Base-by-base conservation (phyloP, 1,140 invertebrate species). In the Anthonomus grandis region DNA sequence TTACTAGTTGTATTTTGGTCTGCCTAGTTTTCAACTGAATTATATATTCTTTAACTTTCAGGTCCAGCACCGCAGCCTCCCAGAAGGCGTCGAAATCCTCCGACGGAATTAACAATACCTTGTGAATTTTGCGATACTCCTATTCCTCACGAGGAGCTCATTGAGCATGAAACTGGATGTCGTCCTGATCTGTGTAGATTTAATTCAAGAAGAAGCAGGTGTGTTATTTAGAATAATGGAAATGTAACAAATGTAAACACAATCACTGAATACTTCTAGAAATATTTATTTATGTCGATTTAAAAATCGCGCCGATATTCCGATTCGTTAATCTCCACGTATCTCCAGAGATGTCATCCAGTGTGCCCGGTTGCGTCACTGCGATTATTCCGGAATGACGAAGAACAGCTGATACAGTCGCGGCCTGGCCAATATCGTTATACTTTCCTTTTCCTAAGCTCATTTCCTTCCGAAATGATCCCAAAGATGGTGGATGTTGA, bases 51-150 rank as follows among this genome's bases (percentile, higher is more conserved):
- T 45, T 13, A 3, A 4, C 21, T 19, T 48, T 10, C 37, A 65
- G 62, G 64, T 52, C 62, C 62, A 8, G 68, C 70, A 5, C 68
- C 63, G 1, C 67, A 64, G 44, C 66, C 66, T 15, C 69, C 67
- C 15, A 45, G 57, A 23, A 48, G 66, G 44, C 58, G 66, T 5
- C 62, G 60, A 4, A 71, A 73, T 52, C 71, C 71, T 18, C 71
- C 71, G 0, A 71, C 70, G 0, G 69, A 70, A 57, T 36, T 72
- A n/a, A 48, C 63, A 2, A 70, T 73, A 27, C 68, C 70, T 5
- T 73, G 70, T 38, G 70, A 72, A 45, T 71, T 72, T 36, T 71
- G 68, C 52, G 53, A 57, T 10, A 65, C 62, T 5, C 69, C 70
- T 8, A 64, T 71, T 17, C 70, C 70, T 3, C 71, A 70, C 48